Evolutionary conservation across 2,888 invertebrate species (phyloP).

Genomic region (Aelia acuminata): DNA sequence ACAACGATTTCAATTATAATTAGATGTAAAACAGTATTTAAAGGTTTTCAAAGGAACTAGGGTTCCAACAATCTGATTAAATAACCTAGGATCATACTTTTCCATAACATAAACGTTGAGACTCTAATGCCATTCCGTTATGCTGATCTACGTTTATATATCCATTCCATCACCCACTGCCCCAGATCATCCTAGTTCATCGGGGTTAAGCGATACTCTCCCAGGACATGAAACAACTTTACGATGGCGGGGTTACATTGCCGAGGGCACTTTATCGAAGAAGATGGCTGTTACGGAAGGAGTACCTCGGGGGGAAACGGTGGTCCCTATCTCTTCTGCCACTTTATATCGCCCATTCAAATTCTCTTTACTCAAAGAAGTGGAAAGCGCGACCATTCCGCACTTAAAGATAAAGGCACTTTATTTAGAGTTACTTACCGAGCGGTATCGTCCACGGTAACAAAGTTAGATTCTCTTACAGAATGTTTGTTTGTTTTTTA

Average conservation of each 20-base stretch:
- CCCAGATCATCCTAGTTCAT: neutral
- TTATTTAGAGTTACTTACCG: neutral
- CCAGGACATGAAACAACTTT: neutral
- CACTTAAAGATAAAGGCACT: neutral
- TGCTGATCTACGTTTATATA: neutral
- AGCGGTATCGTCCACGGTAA: neutral
- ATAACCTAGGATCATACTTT: neutral
- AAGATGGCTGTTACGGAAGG: neutral
- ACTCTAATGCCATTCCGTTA: neutral
- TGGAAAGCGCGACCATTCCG: neutral
- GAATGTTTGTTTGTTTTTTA: too few species aligned
- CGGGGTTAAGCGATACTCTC: slow-evolving; percentile 12
- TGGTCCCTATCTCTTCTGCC: neutral
- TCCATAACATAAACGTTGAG: neutral
- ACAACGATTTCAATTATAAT: too few species aligned
- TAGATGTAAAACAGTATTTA: too few species aligned
- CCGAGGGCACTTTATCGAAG: neutral
- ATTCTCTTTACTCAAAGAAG: slow-evolving; percentile 5
- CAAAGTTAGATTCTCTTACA: neutral
- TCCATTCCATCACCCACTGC: neutral
- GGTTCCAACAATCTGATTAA: neutral
- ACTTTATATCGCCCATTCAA: neutral
- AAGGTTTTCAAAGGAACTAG: too few species aligned
- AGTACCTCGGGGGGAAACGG: neutral
- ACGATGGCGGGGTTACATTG: neutral